A percentile compares a stretch with the other conserved stretches of the same genome.
These are phyloP conservation scores for Alligator mississippiensis DNA, from an alignment of 2,113 vertebrate species.

Conservation along the genomic window DNA sequence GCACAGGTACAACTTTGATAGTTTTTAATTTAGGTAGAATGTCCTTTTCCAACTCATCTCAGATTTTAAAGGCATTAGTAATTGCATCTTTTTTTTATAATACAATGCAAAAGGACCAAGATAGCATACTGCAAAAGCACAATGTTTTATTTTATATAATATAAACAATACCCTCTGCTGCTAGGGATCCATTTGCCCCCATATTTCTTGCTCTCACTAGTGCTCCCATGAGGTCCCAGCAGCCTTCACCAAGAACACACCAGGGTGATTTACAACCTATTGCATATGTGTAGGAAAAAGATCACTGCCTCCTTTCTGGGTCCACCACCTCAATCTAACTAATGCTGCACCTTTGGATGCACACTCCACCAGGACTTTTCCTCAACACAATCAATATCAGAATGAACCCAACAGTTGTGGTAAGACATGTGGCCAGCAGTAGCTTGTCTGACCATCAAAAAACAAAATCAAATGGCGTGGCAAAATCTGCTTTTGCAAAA, in stretches of 20 bases:
- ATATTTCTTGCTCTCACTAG: background rate
- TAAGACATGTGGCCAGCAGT: background rate
- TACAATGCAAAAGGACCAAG: conserved; percentile 36
- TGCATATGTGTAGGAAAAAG: background rate
- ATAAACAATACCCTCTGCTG: background rate
- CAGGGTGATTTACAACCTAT: background rate
- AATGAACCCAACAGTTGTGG: background rate
- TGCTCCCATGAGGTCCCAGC: background rate
- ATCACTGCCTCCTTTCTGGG: rapidly evolving
- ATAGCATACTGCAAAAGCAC: conserved; percentile 47
- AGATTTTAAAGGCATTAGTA: background rate
- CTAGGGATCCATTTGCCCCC: background rate
- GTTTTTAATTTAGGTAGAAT: background rate
- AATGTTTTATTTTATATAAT: conserved; percentile 29
- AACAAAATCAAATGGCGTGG: background rate
- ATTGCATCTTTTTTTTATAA: background rate
- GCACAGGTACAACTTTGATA: rapidly evolving
- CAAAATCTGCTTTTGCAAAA: background rate
- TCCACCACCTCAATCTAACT: background rate
- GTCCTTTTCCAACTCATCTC: background rate
- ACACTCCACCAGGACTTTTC: too few species aligned
- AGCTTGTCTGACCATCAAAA: background rate
- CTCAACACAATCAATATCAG: background rate
- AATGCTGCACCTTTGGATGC: background rate
- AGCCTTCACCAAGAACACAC: background rate